Evolutionary conservation across 2,113 vertebrate species (phyloP), one percentile per base, ranked within the genome.

Genomic region (Gyps fulvus): DNA sequence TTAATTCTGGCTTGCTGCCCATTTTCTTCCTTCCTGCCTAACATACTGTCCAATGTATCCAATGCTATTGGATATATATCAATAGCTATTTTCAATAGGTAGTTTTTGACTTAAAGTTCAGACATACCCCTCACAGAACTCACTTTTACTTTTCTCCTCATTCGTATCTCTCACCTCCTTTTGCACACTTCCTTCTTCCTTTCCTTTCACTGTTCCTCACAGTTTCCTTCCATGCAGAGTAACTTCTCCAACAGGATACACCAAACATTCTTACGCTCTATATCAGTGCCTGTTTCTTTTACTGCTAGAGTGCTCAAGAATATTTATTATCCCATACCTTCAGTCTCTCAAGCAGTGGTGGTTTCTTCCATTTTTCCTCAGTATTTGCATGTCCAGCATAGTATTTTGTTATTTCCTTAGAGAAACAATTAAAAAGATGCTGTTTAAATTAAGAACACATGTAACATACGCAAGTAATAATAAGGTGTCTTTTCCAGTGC

Each of bases 341-440:
- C 55, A 99, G 97, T 69, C 98, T 98, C 73, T 99, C 98, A 67
- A 99, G 98, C 72, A 99, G 93, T 67, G 89, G 91, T 52, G 99
- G 99, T 20, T 98, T 98, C 90, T 96, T 98, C 99, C 99, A 99
- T 93, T 98, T 98, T 58, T 98, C 97, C 34, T 96, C 92, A 27
- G 98, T 98, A 79, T 98, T 97, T 92, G 96, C 93, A 42, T 93
- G 80, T 96, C 96, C 97, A 72, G 83, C 54, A 94, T 98, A 99
- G 94, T 99, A 99, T 40, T 98, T 97, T 66, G 97, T 55, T 79
- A 99, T 98, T 95, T 99, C 98, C 99, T 99, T 97, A 84, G 89
- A 95, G 73, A 93, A 83, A 95, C 8, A 87, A 95, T 83, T 54
- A n/a, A 80, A 70, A 84, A 93, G 8, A 49, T 42, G 19, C 20